Base-by-base conservation (phyloP, 2,797 vertebrate genomes). In the Mastacembelus armatus region DNA sequence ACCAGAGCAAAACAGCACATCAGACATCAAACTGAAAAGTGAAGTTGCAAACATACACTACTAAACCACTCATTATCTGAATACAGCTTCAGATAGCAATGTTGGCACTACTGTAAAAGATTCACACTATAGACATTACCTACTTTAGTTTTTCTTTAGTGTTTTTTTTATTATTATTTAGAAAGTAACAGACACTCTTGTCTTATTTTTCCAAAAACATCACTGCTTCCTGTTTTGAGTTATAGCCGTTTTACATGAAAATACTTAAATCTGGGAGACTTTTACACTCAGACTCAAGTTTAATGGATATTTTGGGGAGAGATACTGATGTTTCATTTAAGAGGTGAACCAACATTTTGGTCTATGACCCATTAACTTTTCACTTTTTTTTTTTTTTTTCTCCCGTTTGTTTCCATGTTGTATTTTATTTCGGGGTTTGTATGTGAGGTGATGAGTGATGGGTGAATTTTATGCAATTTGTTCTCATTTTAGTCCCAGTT, bases 391-490 rank as follows among this genome's bases (percentile, higher is more conserved):
- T 55, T 73, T 79, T 55, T 1, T 35, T 48, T 56, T 56, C 7
- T 29, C 2, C 33, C 42, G 26, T 77, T 83, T 83, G 73, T 86
- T 62, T 49, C 56, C 40, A 66, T 87, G 56, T 71, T 84, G 39
- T 74, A 66, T 79, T 82, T 81, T 77, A 38, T 79, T 86, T 84
- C 1, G 24, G 63, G 35, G 27, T 75, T 84, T 70, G 64, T 85
- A 76, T 78, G 67, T 83, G 56, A 66, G 84, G 83, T n/a, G n/a
- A n/a, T n/a, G 74, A 84, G 80, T 44, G 66, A 81, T 88, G 86
- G 85, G 63, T 89, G 84, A 89, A 79, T 78, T 86, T 92, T 86
- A 93, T 93, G 90, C 90, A 91, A 91, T 80, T 81, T 89, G 77
- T 85, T 90, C 57, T 82, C 63, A 85, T 91, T 91, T 91, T 84